Evolutionary conservation across 2,888 invertebrate genomes (phyloP), one percentile per base, ranked within the genome.

Genomic region (Hanleya hanleyi): DNA sequence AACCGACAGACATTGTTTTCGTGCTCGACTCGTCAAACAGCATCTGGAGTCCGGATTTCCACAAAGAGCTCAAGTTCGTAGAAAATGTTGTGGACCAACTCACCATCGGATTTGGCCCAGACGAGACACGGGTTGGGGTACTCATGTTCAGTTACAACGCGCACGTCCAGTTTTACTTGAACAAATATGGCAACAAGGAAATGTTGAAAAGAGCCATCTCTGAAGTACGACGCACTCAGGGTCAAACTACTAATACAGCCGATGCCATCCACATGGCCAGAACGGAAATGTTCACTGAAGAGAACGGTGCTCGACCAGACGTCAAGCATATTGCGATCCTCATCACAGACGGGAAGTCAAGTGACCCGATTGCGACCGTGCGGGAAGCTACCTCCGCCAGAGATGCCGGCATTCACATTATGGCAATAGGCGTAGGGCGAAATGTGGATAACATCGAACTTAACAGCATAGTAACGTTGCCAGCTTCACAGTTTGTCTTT

Each of bases 301-400:
- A 68, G 12, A 81, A 83, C 0, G n/a, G n/a, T n/a, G 75, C 71
- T 1, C 75, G 87, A 29, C 36, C 64, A 0, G 79, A 74, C 32
- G 84, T 84, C 4, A 73, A 83, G 1, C 77, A 79, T 22, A 80
- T 88, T 47, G 84, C 80, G 29, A 77, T 89, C 6, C 81, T 89
- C 38, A 81, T 89, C 62, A 89, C 89, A 1, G 89, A 89, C 75
- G 89, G 88, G 2, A 74, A 80, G 35, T 88, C 88, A 0, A 80
- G 84, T 32, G 73, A 83, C 67, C 70, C 74, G 3, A 22, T 29
- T 15, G 70, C 67, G 47, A 87, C 87, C 7, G 75, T 72, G 12
- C 32, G 49, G 4, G 81, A 84, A 29, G 86, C 87, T 1, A 35
- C 69, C 18, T 47, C 67, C 26, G 83, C 82, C 0, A 78, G 80